phyloP scores from a whole-genome alignment of 2,797 vertebrate species.

The Tauraco hartlaubi region DNA sequence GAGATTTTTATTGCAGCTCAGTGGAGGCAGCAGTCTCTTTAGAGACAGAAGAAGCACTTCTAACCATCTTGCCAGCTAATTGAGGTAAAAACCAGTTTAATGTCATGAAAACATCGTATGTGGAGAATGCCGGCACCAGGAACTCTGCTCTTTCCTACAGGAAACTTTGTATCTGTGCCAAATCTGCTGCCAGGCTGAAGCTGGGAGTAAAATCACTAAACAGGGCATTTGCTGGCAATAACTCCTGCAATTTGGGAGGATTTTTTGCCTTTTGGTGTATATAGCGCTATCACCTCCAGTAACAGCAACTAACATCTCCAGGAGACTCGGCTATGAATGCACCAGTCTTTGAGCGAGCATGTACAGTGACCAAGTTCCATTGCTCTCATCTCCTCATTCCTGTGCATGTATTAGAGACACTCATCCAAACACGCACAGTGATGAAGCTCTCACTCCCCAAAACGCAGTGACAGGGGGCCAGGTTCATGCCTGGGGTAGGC shows the following conservation, averaged over 20 bases:
- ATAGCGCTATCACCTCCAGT: not conserved
- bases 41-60: not conserved
- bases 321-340: not conserved
- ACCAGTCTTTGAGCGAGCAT: not conserved
- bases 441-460: not conserved
- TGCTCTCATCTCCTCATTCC: not conserved
- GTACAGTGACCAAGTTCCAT: not conserved
- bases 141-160: not conserved
- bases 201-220: not conserved
- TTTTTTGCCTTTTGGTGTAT: not conserved
- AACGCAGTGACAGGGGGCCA: not conserved
- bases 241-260: not conserved
- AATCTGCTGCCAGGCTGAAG: not conserved
- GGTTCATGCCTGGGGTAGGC: not conserved
- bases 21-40: not conserved
- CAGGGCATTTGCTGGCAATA: not conserved
- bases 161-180: not conserved
- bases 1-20: not conserved
- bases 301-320: not conserved
- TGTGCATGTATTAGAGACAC: fast-evolving
- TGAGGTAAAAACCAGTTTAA: not conserved
- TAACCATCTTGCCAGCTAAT: not conserved
- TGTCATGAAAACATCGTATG: not conserved
- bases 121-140: not conserved
- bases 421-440: fast-evolving